These are phyloP conservation scores for Phragmatobia fuliginosa DNA, from an alignment of 2,888 invertebrate genomes.

Conservation along the genomic window DNA sequence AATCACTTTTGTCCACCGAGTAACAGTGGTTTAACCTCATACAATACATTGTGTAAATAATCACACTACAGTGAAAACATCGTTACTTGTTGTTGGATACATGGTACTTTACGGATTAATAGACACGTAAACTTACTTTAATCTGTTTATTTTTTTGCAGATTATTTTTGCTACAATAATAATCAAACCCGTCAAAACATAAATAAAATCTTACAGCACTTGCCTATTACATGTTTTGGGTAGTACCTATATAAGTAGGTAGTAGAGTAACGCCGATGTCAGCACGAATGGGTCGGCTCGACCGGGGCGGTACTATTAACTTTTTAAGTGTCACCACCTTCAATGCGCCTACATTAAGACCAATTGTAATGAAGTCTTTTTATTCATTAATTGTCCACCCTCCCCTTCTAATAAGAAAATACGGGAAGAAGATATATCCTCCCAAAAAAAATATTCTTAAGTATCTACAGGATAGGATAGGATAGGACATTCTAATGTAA, in stretches of 20 bases:
- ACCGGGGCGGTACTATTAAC: no score
- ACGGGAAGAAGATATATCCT: no score
- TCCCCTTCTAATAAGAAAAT: no score
- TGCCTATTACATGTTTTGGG: neutral
- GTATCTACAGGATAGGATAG: no score
- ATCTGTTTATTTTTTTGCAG: neutral
- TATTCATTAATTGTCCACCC: no score
- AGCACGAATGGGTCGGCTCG: no score
- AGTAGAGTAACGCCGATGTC: no score
- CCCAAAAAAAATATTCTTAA: no score
- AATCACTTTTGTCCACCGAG: slow-evolving; percentile 44
- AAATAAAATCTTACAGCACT: neutral
- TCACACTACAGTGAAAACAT: slow-evolving; percentile 3
- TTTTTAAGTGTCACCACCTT: no score
- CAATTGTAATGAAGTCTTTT: no score
- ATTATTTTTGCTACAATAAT: neutral
- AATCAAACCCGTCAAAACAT: neutral
- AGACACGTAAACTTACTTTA: neutral
- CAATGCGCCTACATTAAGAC: no score
- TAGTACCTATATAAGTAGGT: no score
- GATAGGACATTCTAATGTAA: neutral
- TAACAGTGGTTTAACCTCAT: slow-evolving; percentile 7
- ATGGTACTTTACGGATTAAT: neutral
- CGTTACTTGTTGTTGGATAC: neutral
- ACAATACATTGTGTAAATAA: slow-evolving; percentile 11